Base-by-base conservation (phyloP, 1,140 invertebrate genomes). In the Phthorimaea operculella region DNA sequence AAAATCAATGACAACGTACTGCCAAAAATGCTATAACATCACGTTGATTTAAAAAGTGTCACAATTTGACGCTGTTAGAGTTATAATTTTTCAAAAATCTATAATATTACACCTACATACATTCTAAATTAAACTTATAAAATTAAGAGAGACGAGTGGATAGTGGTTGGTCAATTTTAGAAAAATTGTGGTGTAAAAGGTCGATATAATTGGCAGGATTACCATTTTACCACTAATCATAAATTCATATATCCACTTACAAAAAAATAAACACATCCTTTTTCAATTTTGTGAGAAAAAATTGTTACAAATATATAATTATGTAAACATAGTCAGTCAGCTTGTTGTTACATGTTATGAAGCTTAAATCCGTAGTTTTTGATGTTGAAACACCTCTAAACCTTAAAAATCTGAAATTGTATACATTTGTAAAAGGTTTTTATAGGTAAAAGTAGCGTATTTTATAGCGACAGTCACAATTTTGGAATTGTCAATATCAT, bases 401-500 rank as follows among this genome's bases (percentile, higher is more conserved):
- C 44, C 16, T 63, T 57, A 51, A 60, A 54, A 71, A 65, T 69
- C 60, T 68, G 54, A 74, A 66, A 76, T 76, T 77, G 68, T 74
- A 83, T 75, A 79, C 74, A 77, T 80, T 83, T 80, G 65, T 79
- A 80, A 78, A 63, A 69, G 47, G 62, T 80, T 83, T 80, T 14
- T 83, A 78, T 83, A 83, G 74, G 52, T 54, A 56, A 64, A 64
- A 39, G 63, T 79, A 79, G 73, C 53, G 58, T 69, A 72, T 70
- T 74, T 70, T 69, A 68, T 74, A 72, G 64, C 68, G 69, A 44
- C 48, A 47, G 21, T 28, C 21, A 28, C 21, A 28, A 6, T 28
- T 28, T 28, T 28, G 6, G 6, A 28, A 28, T 28, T 28, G 21
- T 28, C 21, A 28, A 28, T 28, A 6, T 28, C 6, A 28, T n/a